Percentiles rank a stretch among this genome's conserved stretches.
phyloP scores from a whole-genome alignment of 1,140 invertebrate genomes.

The Pogonognathellus flavescens region DNA sequence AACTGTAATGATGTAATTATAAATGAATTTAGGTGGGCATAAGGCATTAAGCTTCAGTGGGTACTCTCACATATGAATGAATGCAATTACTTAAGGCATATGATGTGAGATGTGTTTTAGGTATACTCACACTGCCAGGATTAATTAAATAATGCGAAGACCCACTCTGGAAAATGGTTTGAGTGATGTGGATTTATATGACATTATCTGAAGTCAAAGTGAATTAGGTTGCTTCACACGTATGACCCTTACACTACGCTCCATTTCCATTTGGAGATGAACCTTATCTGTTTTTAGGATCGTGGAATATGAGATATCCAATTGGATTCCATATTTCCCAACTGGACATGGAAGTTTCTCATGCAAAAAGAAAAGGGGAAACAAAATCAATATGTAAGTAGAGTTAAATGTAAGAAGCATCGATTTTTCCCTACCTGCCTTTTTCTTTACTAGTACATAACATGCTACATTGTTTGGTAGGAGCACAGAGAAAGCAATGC shows the following conservation, averaged over 20 bases:
- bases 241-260: no score
- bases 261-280: no score
- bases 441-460: background rate
- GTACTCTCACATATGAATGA: no score
- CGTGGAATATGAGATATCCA: no score
- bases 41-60: no score
- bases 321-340: background rate
- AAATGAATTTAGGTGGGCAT: no score
- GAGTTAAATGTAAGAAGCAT: constrained; percentile 9
- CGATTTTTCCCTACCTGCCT: constrained; percentile 18
- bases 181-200: background rate
- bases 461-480: background rate
- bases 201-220: background rate
- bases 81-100: no score
- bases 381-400: constrained; percentile 22
- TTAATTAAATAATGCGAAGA: no score
- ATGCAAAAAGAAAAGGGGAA: constrained; percentile 40
- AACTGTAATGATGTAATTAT: no score
- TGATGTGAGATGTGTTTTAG: no score
- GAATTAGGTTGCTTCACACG: background rate
- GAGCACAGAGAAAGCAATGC: background rate
- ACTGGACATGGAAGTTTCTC: constrained; percentile 25
- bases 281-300: no score
- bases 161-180: background rate
- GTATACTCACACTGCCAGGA: no score